Evolutionary conservation across 2,113 vertebrate genomes (phyloP).

Genomic region (Chlamydotis undulata): DNA sequence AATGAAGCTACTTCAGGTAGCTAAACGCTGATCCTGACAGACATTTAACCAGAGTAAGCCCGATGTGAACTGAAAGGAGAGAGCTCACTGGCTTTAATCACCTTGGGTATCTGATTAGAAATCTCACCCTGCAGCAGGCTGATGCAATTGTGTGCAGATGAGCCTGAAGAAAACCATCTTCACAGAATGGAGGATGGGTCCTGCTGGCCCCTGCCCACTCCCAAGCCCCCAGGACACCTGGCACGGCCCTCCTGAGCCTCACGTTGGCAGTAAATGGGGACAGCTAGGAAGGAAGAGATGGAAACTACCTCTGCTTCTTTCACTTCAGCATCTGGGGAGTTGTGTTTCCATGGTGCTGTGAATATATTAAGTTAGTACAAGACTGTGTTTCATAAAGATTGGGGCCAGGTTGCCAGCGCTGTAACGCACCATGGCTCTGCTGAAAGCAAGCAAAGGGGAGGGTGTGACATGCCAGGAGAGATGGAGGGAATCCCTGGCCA

Average conservation of each 20-base stretch:
- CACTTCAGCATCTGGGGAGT: background rate
- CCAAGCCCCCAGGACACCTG: accelerated
- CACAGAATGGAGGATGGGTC: background rate
- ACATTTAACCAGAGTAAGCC: background rate
- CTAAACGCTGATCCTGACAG: background rate
- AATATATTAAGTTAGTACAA: background rate
- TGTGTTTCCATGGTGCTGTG: background rate
- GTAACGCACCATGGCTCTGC: accelerated
- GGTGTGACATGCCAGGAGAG: background rate
- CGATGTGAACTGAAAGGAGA: background rate
- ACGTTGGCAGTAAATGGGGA: background rate
- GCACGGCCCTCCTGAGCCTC: background rate
- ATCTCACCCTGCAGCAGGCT: background rate
- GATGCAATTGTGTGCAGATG: background rate
- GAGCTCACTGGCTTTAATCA: background rate
- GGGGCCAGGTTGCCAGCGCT: background rate
- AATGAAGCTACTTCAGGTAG: background rate
- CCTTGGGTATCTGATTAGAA: background rate
- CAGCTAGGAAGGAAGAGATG: background rate
- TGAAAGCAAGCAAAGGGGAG: background rate
- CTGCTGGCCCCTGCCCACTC: background rate
- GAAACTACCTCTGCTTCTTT: background rate
- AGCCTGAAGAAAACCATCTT: background rate
- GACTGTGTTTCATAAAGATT: background rate
- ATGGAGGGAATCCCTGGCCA: background rate